These are phyloP conservation scores for Cyclargus thomasi DNA, from an alignment of 1,140 invertebrate genomes.

Conservation along the genomic window DNA sequence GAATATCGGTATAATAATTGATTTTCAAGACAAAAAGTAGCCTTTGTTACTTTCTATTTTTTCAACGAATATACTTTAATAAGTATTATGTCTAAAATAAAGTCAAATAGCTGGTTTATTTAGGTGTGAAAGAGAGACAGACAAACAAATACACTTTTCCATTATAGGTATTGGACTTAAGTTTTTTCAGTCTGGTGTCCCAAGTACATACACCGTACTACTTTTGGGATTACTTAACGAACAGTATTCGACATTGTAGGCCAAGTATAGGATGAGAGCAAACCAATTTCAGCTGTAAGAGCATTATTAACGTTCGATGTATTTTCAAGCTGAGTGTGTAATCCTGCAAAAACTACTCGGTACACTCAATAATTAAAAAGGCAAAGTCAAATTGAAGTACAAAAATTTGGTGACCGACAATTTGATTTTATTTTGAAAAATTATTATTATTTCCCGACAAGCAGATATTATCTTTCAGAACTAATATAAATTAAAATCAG, in stretches of 20 bases:
- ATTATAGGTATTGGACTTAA: no score
- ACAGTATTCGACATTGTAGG: neutral
- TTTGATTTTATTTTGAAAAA: neutral
- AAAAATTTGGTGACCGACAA: no score
- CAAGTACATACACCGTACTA: no score
- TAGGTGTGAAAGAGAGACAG: no score
- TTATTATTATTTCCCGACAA: neutral
- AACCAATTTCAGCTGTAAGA: constrained; percentile 6
- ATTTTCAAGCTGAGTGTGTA: neutral
- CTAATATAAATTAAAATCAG: neutral
- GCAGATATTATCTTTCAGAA: neutral
- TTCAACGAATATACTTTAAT: no score
- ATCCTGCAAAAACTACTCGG: neutral
- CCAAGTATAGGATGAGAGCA: constrained; percentile 3
- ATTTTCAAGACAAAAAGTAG: no score
- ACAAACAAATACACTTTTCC: no score
- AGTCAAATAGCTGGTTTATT: no score
- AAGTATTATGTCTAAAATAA: no score
- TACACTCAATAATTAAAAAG: neutral
- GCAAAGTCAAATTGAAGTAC: neutral
- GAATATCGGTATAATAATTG: no score
- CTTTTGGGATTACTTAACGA: neutral
- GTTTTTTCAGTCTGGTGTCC: no score
- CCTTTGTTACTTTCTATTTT: no score
- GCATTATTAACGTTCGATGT: constrained; percentile 7